Conservation (phyloP, 2,797 vertebrate species). For the Myioborus miniatus region DNA sequence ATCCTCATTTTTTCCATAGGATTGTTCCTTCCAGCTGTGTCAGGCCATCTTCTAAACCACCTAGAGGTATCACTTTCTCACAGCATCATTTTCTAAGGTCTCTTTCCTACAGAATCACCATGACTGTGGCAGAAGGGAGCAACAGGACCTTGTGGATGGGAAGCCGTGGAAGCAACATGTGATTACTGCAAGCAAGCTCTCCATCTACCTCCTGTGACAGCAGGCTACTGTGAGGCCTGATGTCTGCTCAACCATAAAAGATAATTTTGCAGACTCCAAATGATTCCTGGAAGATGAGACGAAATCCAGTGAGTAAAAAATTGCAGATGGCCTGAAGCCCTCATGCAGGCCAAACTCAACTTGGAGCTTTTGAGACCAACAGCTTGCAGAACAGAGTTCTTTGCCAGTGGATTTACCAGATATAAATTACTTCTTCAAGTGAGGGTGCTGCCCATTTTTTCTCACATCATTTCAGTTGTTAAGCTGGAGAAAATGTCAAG, state of each 20-base stretch:
- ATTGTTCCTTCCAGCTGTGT: background rate
- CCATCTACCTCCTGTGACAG: background rate
- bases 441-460: background rate
- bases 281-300: background rate
- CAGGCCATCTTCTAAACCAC: background rate
- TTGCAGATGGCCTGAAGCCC: background rate
- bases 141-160: fast-evolving
- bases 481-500: background rate
- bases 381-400: background rate
- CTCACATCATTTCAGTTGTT: background rate
- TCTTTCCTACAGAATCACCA: background rate
- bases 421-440: background rate
- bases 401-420: background rate
- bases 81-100: background rate
- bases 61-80: background rate
- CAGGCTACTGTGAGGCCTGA: fast-evolving
- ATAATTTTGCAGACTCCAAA: background rate
- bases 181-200: background rate
- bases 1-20: background rate
- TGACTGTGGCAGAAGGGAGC: background rate
- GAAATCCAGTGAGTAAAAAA: background rate
- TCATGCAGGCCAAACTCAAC: background rate
- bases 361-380: background rate
- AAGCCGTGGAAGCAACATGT: background rate
- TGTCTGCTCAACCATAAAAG: fast-evolving